A percentile compares a stretch with the other conserved stretches of the same genome.
Evolutionary conservation across 1,140 invertebrate species (phyloP).

Genomic region (Solen grandis): DNA sequence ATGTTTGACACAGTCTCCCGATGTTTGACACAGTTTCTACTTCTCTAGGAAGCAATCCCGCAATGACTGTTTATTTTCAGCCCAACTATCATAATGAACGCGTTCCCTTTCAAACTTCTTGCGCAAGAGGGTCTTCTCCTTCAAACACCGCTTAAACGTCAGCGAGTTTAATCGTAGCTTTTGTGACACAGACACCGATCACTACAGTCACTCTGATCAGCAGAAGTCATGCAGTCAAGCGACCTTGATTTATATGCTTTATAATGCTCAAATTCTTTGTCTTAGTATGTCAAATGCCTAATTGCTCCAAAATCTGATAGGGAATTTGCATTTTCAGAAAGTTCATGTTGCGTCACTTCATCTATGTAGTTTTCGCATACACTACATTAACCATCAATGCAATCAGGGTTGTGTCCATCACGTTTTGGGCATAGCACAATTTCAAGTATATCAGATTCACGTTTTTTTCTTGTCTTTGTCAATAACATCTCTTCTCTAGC

Average conservation of each 20-base stretch:
- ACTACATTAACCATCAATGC: slow-evolving; percentile 7
- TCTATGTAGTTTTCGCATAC: slow-evolving; percentile 8
- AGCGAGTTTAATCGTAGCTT: too few relatives aligned
- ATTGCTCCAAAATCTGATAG: too few relatives aligned
- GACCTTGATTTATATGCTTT: background rate
- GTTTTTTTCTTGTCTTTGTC: slow-evolving; percentile 25
- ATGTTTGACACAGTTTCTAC: background rate
- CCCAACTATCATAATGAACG: background rate
- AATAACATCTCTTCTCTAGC: slow-evolving; percentile 25
- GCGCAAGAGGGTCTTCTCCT: background rate
- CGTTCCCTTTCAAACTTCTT: background rate
- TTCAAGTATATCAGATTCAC: slow-evolving; percentile 42
- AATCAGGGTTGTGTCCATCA: slow-evolving; percentile 34
- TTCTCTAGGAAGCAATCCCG: background rate
- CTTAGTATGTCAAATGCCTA: background rate
- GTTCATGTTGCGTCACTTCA: background rate
- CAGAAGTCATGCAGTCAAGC: background rate
- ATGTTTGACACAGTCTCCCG: background rate
- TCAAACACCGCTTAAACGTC: background rate
- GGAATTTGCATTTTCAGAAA: background rate
- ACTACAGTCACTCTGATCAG: background rate
- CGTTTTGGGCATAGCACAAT: slow-evolving; percentile 53
- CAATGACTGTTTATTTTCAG: background rate
- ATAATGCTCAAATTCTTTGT: background rate
- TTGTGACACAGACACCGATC: background rate